These are phyloP conservation scores for Propithecus deckenii DNA, from an alignment of 2,797 vertebrate genomes.

Conservation along the genomic window DNA sequence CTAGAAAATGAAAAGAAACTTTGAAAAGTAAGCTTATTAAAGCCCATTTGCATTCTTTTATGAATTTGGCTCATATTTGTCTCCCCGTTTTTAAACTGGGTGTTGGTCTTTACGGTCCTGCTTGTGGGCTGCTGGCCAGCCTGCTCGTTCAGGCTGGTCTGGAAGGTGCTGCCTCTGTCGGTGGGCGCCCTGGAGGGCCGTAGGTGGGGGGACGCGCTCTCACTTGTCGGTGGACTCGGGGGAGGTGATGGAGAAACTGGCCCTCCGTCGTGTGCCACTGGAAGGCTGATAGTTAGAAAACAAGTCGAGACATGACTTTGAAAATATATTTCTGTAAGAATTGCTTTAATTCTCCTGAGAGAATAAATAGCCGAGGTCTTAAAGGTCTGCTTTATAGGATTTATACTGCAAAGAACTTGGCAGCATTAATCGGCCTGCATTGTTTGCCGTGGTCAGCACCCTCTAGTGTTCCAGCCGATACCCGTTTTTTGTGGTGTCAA, in stretches of 20 bases:
- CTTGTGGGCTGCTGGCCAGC: neutral
- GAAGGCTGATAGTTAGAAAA: neutral
- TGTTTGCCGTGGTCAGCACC: neutral
- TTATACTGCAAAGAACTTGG: neutral
- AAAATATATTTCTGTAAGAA: neutral
- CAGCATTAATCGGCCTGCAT: neutral
- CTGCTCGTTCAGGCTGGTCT: neutral
- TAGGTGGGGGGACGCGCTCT: accelerated
- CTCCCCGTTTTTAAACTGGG: neutral
- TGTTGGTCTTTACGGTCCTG: neutral
- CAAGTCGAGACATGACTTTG: neutral
- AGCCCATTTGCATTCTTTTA: neutral
- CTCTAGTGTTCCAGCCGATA: accelerated
- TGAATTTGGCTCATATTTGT: neutral
- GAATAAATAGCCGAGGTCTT: too few species aligned
- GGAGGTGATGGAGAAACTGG: neutral
- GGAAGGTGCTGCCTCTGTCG: neutral
- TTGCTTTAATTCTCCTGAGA: neutral
- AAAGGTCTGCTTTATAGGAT: neutral
- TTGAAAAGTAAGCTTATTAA: neutral
- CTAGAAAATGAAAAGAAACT: neutral
- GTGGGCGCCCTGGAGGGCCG: accelerated
- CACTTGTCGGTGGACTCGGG: neutral
- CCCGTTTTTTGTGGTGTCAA: accelerated
- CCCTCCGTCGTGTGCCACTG: neutral